Conservation (phyloP, 1,140 invertebrate genomes). For the Pygmarrhopalites habei region DNA sequence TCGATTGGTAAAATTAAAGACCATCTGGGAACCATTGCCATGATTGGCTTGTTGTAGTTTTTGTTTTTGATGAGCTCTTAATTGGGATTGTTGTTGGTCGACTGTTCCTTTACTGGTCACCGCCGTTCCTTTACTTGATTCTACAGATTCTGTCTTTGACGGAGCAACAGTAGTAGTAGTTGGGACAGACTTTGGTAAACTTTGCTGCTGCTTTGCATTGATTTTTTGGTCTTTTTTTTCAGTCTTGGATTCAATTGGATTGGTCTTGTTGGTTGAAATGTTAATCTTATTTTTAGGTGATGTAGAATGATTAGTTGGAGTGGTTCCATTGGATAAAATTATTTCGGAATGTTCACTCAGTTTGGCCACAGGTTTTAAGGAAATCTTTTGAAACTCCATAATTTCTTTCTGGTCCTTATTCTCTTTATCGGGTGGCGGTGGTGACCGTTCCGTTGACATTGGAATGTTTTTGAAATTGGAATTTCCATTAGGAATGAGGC, state of each 20-base stretch:
- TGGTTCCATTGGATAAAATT: neutral
- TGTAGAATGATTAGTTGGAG: conserved; percentile 12
- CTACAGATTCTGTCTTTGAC: neutral
- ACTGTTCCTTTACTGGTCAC: conserved; percentile 10
- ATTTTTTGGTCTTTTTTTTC: neutral
- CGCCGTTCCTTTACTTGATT: neutral
- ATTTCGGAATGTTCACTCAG: conserved; percentile 2
- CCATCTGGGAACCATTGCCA: conserved; percentile 56
- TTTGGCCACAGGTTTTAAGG: conserved; percentile 11
- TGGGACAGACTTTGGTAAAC: neutral
- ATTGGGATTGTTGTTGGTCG: conserved; percentile 19
- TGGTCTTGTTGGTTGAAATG: neutral
- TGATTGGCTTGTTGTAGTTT: conserved; percentile 50
- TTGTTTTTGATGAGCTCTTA: conserved; percentile 36
- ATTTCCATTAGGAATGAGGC: neutral
- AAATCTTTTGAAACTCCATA: conserved; percentile 8
- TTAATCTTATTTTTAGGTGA: conserved; percentile 13
- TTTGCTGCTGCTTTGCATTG: neutral
- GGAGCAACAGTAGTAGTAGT: neutral
- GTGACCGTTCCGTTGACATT: neutral
- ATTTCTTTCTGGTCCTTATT: neutral
- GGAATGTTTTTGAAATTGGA: neutral
- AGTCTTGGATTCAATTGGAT: neutral
- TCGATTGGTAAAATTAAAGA: conserved; percentile 76
- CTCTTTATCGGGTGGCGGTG: neutral